Evolutionary conservation across 2,888 invertebrate genomes (phyloP).

Genomic region (Chymomyza procnemis): DNA sequence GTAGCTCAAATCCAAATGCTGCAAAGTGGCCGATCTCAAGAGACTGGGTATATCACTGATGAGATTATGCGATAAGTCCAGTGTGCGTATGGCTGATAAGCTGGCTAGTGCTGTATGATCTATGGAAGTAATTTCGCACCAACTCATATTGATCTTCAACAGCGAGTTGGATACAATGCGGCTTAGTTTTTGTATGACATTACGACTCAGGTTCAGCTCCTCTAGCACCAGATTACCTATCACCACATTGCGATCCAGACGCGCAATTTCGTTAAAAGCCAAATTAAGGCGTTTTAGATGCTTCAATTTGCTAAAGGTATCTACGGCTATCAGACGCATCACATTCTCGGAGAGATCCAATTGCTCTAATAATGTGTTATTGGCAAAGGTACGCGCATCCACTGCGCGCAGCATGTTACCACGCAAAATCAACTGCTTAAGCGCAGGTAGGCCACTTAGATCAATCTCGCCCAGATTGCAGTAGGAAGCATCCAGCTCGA

Average conservation of each 20-base stretch:
- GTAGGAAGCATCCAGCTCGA: slow-evolving; percentile 81
- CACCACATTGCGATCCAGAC: slow-evolving; percentile 82
- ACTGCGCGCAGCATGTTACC: slow-evolving; percentile 83
- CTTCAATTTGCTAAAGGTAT: slow-evolving; percentile 82
- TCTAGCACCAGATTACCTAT: slow-evolving; percentile 82
- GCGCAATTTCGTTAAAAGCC: slow-evolving; percentile 84
- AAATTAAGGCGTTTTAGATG: slow-evolving; percentile 83
- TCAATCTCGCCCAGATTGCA: slow-evolving; percentile 83
- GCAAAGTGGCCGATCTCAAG: slow-evolving; percentile 82
- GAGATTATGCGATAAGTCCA: slow-evolving; percentile 85
- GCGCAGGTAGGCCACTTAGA: slow-evolving; percentile 82
- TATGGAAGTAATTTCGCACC: slow-evolving; percentile 83
- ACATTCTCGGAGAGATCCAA: slow-evolving; percentile 85
- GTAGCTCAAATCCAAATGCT: slow-evolving; percentile 80
- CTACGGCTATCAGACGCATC: slow-evolving; percentile 81
- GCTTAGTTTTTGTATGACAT: slow-evolving; percentile 82
- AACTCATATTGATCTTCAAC: slow-evolving; percentile 82
- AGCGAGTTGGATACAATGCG: slow-evolving; percentile 82
- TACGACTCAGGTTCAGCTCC: slow-evolving; percentile 83
- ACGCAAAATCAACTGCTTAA: slow-evolving; percentile 81
- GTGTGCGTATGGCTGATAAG: slow-evolving; percentile 81
- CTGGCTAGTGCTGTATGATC: slow-evolving; percentile 81
- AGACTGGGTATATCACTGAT: slow-evolving; percentile 82
- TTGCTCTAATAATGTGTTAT: slow-evolving; percentile 81
- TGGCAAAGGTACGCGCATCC: slow-evolving; percentile 81